Evolutionary conservation across 2,113 vertebrate species (phyloP).

Genomic region (Eublepharis macularius): DNA sequence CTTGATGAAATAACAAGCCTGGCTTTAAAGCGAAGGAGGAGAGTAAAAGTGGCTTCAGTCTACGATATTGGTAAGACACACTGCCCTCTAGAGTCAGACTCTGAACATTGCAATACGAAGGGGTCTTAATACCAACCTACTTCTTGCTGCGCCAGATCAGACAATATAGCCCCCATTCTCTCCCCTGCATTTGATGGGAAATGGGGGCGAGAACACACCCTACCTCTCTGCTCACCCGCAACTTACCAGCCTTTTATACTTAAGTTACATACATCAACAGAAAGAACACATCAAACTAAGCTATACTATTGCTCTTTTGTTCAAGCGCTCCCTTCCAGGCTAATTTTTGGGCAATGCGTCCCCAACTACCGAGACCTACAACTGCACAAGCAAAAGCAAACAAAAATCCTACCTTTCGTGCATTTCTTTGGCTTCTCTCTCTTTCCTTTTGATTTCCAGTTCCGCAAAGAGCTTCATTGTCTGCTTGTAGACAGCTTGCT

Average conservation of each 20-base stretch:
- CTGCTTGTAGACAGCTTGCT: slow-evolving; percentile 97
- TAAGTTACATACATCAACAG: too few relatives aligned
- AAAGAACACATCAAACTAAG: too few relatives aligned
- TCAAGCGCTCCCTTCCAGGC: not conserved
- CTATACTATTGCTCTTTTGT: not conserved
- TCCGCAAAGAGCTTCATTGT: slow-evolving; percentile 99
- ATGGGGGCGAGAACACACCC: too few relatives aligned
- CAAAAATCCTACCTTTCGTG: slow-evolving; percentile 88
- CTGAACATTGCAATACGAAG: not conserved
- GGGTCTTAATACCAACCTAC: not conserved
- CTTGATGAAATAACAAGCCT: not conserved
- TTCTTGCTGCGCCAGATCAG: not conserved
- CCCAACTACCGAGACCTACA: not conserved
- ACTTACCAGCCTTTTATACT: too few relatives aligned
- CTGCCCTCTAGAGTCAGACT: not conserved
- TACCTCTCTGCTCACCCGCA: too few relatives aligned
- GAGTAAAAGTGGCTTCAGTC: not conserved
- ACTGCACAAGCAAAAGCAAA: not conserved
- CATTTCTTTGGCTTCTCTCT: slow-evolving; percentile 98
- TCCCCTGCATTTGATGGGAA: too few relatives aligned
- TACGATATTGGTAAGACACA: not conserved
- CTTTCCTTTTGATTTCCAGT: slow-evolving; percentile 98
- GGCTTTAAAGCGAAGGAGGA: not conserved
- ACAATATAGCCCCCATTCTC: too few relatives aligned
- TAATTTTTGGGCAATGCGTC: not conserved